Evolutionary conservation across 1,140 invertebrate genomes (phyloP).

Genomic region (Stegodyphus mimosarum): DNA sequence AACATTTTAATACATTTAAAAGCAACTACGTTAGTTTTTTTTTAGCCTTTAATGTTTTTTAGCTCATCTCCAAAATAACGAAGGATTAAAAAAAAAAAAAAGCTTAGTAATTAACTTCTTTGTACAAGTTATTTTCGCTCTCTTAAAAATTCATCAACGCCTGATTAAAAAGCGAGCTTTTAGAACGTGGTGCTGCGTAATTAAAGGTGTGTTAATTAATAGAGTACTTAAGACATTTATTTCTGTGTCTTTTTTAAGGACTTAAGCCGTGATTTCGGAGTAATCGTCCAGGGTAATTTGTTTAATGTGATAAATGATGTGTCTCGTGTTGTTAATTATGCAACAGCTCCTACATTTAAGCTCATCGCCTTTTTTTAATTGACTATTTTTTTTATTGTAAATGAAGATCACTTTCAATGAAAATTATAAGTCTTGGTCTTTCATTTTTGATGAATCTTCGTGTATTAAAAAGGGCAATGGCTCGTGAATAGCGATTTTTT

Average conservation of each 20-base stretch:
- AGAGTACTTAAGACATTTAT: constrained; percentile 60
- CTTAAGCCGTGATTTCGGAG: constrained; percentile 57
- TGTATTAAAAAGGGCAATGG: background rate
- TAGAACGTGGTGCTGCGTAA: constrained; percentile 21
- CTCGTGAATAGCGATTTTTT: background rate
- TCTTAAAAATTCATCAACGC: constrained; percentile 61
- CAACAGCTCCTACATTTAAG: constrained; percentile 49
- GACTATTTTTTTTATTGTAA: constrained; percentile 5
- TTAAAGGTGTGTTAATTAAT: constrained; percentile 62
- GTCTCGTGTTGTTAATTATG: constrained; percentile 60
- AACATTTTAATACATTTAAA: constrained; percentile 61
- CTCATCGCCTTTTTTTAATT: constrained; percentile 39
- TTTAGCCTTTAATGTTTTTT: constrained; percentile 8
- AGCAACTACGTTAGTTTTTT: constrained; percentile 52
- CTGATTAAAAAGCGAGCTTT: constrained; percentile 51
- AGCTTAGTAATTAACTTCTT: constrained; percentile 58
- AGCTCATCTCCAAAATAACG: constrained; percentile 34
- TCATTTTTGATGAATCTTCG: background rate
- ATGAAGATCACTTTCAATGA: background rate
- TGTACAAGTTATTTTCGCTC: constrained; percentile 57
- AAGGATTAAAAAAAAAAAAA: constrained; percentile 26
- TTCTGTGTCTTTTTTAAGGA: constrained; percentile 58
- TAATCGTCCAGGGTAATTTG: constrained; percentile 60
- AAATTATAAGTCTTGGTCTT: background rate
- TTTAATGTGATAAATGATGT: constrained; percentile 61